Base-by-base conservation (phyloP, 2,888 invertebrate species). In the Scrobipalpa costella region DNA sequence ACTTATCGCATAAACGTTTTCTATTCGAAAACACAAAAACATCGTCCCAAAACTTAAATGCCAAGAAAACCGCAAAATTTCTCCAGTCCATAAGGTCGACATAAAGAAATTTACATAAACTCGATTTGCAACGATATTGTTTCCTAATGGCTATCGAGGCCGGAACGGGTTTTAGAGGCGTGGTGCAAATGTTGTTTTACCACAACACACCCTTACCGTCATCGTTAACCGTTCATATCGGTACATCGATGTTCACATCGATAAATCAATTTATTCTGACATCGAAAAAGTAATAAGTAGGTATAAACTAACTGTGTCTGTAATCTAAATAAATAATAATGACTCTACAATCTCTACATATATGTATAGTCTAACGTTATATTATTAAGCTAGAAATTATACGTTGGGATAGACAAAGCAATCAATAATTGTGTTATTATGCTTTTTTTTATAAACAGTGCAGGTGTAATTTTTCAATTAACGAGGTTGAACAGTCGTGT, bases 51-150 rank as follows among this genome's bases (percentile, higher is more conserved):
- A 19, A 3, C 17, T 50, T 33, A 49, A 15, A 34, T 15, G 33
- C 34, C 5, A 19, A 58, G 33, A 47, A 59, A 47, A 59, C 47
- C 44, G 47, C 19, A 44, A 47, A 27, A 34, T 61, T 49, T 36
- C 34, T 61, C 61, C 15, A 13, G 13, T 27, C 21, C 47, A 19
- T 44, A 8, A 36, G 36, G 17, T 58, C 19, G 38, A 63, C 62
- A 74, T 75, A 73, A 69, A 72, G 65, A 74, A 76, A 83, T 83
- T 80, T 74, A 73, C 76, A 81, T 82, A 74, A 69, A 72, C 67
- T 68, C 67, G 68, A 78, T 78, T 77, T 77, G 74, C 74, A 71
- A 75, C 68, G 64, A 75, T 79, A 77, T 76, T 73, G 70, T 79
- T 74, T 75, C 69, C 69, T 71, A 72, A 69, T 67, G 66, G 68